Conservation (phyloP, 2,797 vertebrate species). For the Sphaeramia orbicularis region DNA sequence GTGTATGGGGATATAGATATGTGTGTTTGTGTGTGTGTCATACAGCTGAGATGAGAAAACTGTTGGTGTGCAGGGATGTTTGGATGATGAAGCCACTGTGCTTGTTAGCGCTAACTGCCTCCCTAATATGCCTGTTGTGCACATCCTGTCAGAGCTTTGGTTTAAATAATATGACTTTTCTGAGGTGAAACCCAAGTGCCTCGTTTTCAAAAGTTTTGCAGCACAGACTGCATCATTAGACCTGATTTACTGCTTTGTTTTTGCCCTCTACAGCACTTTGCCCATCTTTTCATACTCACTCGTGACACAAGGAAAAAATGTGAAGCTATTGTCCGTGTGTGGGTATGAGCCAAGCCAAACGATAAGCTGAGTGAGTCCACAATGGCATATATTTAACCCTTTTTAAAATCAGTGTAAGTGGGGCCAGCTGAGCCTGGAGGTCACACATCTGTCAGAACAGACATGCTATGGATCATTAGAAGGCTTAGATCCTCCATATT, state of each 20-base stretch:
- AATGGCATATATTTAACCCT: slow-evolving; percentile 5
- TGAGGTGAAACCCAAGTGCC: slow-evolving; percentile 54
- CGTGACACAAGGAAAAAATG: slow-evolving; percentile 1
- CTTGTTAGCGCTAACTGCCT: slow-evolving; percentile 65
- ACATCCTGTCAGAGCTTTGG: slow-evolving; percentile 50
- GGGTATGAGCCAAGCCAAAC: slow-evolving; percentile 12
- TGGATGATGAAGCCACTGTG: slow-evolving; percentile 56
- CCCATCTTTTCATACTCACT: slow-evolving; percentile 9
- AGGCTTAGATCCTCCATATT: too few species aligned
- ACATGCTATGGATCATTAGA: too few species aligned
- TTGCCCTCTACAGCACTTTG: slow-evolving; percentile 39
- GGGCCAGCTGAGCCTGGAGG: too few species aligned
- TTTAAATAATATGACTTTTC: slow-evolving; percentile 42
- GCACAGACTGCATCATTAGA: slow-evolving; percentile 42
- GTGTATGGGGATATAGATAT: slow-evolving; percentile 20
- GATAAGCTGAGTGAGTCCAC: slow-evolving; percentile 6
- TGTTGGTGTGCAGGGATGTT: slow-evolving; percentile 19
- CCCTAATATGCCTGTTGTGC: slow-evolving; percentile 60
- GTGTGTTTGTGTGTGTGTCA: slow-evolving; percentile 15
- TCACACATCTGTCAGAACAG: too few species aligned
- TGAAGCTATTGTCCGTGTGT: slow-evolving; percentile 3
- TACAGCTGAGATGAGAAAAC: slow-evolving; percentile 41
- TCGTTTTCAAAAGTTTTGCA: slow-evolving; percentile 51
- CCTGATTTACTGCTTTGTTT: slow-evolving; percentile 56
- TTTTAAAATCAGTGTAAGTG: neutral